These are phyloP conservation scores for Phyllostomus discolor DNA, from an alignment of 2,113 vertebrate genomes.

Conservation along the genomic window DNA sequence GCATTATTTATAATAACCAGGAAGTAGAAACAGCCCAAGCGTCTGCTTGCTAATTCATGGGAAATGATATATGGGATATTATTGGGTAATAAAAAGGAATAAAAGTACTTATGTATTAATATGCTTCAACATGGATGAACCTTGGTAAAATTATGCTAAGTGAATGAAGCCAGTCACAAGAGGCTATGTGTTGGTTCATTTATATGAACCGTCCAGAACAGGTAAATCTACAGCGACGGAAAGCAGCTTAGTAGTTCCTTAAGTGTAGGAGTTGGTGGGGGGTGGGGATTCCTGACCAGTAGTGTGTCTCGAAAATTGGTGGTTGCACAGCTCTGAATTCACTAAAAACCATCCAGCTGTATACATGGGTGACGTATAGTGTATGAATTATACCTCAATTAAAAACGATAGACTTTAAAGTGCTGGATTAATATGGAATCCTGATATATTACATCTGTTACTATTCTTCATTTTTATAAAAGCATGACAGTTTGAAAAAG, in stretches of 20 bases:
- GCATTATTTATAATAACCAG: not conserved
- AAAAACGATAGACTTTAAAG: not conserved
- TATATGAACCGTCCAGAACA: not conserved
- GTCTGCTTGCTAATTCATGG: not conserved
- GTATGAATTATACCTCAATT: not conserved
- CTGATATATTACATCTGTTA: not conserved
- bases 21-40: not conserved
- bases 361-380: not conserved
- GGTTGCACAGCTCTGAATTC: not conserved
- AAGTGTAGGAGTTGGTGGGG: not conserved
- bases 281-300: not conserved
- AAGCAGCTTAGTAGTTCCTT: not conserved
- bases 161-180: not conserved
- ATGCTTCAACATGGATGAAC: not conserved
- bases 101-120: not conserved
- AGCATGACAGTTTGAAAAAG: not conserved
- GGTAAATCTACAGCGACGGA: not conserved
- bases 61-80: not conserved
- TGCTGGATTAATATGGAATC: not conserved
- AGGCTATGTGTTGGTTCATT: not conserved
- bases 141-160: not conserved
- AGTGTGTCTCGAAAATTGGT: not conserved
- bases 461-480: slow-evolving; percentile 13
- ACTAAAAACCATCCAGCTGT: not conserved
- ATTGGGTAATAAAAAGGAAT: not conserved